These are phyloP conservation scores for Murina feae DNA, from an alignment of 2,113 vertebrate genomes.

Conservation along the genomic window DNA sequence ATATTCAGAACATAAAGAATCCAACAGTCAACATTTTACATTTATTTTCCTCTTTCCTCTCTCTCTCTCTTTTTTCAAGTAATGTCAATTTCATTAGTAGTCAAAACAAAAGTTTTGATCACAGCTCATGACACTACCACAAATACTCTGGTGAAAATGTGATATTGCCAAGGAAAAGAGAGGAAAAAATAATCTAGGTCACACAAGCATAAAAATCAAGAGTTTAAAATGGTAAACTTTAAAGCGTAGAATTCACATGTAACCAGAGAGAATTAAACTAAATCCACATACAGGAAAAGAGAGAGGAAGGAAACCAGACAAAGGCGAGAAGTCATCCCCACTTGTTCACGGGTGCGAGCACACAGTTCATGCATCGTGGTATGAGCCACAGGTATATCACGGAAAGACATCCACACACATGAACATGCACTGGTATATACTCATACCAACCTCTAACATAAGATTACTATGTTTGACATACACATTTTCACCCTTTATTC, in stretches of 20 bases:
- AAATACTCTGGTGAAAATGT: conserved; percentile 83
- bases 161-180: conserved; percentile 74
- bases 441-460: conserved; percentile 98
- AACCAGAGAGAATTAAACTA: conserved; percentile 67
- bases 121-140: conserved; percentile 77
- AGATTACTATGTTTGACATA: conserved; percentile 99
- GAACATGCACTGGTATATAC: conserved; percentile 86
- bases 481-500: conserved; percentile 94
- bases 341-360: conserved; percentile 75
- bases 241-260: conserved; percentile 47
- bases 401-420: conserved; percentile 81
- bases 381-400: conserved; percentile 70
- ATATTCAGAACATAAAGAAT: conserved; percentile 70
- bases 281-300: conserved; percentile 62
- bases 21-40: conserved; percentile 32
- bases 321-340: conserved; percentile 39
- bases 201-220: conserved; percentile 65
- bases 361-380: conserved; percentile 82
- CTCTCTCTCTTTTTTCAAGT: neutral
- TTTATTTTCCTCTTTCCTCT: conserved; percentile 50
- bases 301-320: conserved; percentile 32
- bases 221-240: conserved; percentile 52
- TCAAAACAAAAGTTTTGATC: conserved; percentile 67
- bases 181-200: conserved; percentile 70
- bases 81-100: conserved; percentile 70